Conservation (phyloP, 53 echinoderm and acorn worm genomes). For the Holothuria scabra region DNA sequence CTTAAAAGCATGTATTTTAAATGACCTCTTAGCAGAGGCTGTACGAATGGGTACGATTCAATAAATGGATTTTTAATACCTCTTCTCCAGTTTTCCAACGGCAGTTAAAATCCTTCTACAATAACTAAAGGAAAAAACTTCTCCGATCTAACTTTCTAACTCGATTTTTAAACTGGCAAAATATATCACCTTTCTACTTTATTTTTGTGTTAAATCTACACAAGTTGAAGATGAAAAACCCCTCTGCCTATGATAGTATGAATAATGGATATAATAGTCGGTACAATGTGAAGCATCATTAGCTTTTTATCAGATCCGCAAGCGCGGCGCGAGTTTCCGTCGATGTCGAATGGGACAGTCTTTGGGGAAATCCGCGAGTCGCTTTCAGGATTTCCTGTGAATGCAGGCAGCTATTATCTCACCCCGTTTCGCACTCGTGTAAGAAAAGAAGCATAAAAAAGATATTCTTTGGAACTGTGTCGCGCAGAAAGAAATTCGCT, state of each 20-base stretch:
- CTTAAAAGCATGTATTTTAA: too few species aligned
- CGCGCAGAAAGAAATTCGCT: slow-evolving; percentile 17
- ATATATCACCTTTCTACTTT: slow-evolving; percentile 35
- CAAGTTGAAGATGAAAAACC: slow-evolving; percentile 31
- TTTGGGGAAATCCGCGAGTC: slow-evolving; percentile 35
- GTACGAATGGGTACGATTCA: too few species aligned
- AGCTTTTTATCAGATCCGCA: slow-evolving; percentile 38
- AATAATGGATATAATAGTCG: slow-evolving; percentile 28
- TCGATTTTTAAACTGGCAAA: slow-evolving; percentile 7
- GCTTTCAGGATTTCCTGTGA: slow-evolving; percentile 45
- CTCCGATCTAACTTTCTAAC: too few species aligned
- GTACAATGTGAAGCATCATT: slow-evolving; percentile 40
- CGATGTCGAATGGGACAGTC: neutral
- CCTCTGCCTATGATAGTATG: slow-evolving; percentile 34
- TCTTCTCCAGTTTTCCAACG: too few species aligned
- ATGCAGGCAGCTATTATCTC: slow-evolving; percentile 39
- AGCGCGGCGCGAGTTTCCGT: slow-evolving; percentile 44
- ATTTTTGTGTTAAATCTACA: slow-evolving; percentile 44
- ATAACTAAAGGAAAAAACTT: too few species aligned
- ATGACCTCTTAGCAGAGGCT: too few species aligned
- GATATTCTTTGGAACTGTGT: slow-evolving; percentile 27
- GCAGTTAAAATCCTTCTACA: too few species aligned
- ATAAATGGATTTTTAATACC: too few species aligned
- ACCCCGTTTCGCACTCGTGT: slow-evolving; percentile 24
- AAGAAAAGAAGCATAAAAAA: neutral